A percentile compares a stretch with the other conserved stretches of the same genome.
Conservation (phyloP, 35 echinoderm and acorn worm genomes). For the Hemicentrotus pulcherrimus region DNA sequence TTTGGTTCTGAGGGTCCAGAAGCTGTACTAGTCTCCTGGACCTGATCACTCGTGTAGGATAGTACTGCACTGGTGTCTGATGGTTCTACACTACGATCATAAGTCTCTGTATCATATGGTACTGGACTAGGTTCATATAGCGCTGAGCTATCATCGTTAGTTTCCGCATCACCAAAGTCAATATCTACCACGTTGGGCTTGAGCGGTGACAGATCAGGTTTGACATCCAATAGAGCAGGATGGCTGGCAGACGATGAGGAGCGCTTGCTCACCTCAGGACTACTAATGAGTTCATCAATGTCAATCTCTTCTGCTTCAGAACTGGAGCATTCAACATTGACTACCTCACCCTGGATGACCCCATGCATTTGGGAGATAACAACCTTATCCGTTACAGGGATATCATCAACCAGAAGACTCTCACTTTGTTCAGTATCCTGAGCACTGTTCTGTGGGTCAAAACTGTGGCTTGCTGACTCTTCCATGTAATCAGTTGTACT, state of each 20-base stretch:
- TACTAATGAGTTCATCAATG: conserved; percentile 47
- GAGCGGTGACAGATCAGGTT: conserved; percentile 29
- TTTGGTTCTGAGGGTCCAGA: conserved; percentile 23
- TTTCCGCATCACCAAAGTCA: neutral
- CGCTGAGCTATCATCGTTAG: neutral
- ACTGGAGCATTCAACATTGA: conserved; percentile 25
- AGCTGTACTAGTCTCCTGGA: neutral
- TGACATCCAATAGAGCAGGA: conserved; percentile 33
- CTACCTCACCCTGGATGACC: conserved; percentile 28
- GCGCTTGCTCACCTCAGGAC: conserved; percentile 1
- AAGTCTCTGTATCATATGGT: neutral
- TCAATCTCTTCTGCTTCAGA: conserved; percentile 45
- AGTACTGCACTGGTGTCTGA: conserved; percentile 10
- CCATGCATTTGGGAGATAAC: conserved; percentile 7
- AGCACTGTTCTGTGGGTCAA: neutral
- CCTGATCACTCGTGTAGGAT: neutral
- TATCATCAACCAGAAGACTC: neutral
- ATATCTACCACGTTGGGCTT: conserved; percentile 16
- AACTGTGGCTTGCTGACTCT: neutral
- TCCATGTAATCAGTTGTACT: neutral
- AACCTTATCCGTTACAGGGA: conserved; percentile 8
- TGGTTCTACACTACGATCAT: neutral
- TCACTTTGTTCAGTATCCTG: conserved; percentile 48
- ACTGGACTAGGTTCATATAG: conserved; percentile 22
- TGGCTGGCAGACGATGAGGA: neutral